phyloP scores from a whole-genome alignment of 2,888 invertebrate species.

The Zele albiditarsus region DNA sequence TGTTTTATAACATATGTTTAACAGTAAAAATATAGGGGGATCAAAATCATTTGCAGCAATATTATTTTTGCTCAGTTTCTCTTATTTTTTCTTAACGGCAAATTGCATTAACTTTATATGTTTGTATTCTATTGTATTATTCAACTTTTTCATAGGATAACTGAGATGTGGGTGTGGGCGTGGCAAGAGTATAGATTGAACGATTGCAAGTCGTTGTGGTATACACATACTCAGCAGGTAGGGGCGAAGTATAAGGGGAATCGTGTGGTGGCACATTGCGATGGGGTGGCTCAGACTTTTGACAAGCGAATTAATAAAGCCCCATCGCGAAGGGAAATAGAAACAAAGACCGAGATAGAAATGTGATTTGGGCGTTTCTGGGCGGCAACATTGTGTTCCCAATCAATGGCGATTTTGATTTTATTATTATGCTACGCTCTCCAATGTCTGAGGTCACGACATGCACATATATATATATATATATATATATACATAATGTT shows the following conservation, averaged over 20 bases:
- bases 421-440: constrained; percentile 24
- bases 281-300: constrained; percentile 43
- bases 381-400: constrained; percentile 62
- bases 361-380: constrained; percentile 57
- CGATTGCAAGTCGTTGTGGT: constrained; percentile 40
- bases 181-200: constrained; percentile 47
- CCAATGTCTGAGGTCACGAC: background rate
- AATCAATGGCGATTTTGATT: constrained; percentile 57
- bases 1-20: too few relatives aligned
- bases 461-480: background rate
- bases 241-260: background rate
- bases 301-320: constrained; percentile 51
- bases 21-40: too few relatives aligned
- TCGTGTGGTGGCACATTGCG: constrained; percentile 10
- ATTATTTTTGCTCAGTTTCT: too few relatives aligned
- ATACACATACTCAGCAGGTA: too few relatives aligned
- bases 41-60: too few relatives aligned
- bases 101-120: background rate
- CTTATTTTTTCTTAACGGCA: too few relatives aligned
- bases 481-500: background rate
- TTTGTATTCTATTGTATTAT: background rate
- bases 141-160: background rate
- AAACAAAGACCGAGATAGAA: constrained; percentile 14
- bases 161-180: constrained; percentile 43
- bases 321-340: constrained; percentile 8